A percentile compares a stretch with the other conserved stretches of the same genome.
Conservation (phyloP, 2,113 vertebrate genomes). For the Eretmodus cyanostictus region DNA sequence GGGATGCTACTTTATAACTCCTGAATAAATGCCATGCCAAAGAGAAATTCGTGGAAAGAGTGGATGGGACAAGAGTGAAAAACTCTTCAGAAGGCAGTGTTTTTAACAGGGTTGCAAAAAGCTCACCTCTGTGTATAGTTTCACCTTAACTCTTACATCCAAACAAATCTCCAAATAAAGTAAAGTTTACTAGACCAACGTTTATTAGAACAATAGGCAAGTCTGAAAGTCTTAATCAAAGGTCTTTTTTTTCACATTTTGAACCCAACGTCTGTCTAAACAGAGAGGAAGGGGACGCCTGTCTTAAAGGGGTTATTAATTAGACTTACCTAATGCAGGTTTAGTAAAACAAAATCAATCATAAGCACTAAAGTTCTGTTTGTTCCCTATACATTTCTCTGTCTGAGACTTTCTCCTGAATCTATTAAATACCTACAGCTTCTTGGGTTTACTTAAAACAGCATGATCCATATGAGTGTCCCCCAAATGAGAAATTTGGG, state of each 20-base stretch:
- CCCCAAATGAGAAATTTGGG: not conserved
- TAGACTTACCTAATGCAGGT: not conserved
- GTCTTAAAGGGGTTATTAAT: not conserved
- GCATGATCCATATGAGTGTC: not conserved
- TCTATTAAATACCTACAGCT: not conserved
- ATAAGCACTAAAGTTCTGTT: not conserved
- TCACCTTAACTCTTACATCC: not conserved
- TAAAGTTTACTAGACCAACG: not conserved
- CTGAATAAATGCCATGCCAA: not conserved
- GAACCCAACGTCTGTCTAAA: not conserved
- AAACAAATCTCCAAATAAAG: not conserved
- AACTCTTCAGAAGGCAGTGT: not conserved
- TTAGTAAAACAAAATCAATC: not conserved
- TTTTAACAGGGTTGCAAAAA: not conserved
- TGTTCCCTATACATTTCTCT: not conserved
- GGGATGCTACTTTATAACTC: not conserved
- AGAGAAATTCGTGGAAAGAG: accelerated
- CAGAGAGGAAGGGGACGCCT: not conserved
- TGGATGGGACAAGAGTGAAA: not conserved
- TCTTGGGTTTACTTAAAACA: not conserved
- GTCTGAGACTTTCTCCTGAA: not conserved
- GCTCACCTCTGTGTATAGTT: not conserved
- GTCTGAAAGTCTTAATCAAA: not conserved
- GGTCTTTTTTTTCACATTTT: not conserved
- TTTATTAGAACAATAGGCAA: not conserved